Evolutionary conservation across 2,113 vertebrate genomes (phyloP), one percentile per base, ranked within the genome.

Genomic region (Grammomys dolichurus): DNA sequence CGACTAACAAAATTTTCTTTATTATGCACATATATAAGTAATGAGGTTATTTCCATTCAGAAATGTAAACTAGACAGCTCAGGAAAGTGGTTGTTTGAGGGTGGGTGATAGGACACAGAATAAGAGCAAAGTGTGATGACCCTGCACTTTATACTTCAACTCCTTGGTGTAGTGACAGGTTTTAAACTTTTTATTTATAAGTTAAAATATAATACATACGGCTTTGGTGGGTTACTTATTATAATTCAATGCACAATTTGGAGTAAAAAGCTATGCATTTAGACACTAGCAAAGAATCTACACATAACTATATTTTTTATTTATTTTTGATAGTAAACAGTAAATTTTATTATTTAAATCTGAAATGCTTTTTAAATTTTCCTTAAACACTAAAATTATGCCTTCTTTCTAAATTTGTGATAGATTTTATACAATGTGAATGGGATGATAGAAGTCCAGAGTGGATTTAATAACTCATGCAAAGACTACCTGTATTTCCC

Each of bases 341-440:
- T 24, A 81, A 51, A 67, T 20, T 89, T 87, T 33, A 84, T 87
- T 63, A 73, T 46, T 48, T 92, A 46, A 87, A 77, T 58, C 67
- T 76, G 46, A 80, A 80, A 89, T 76, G 33, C 54, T 75, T 97
- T 92, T 1, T 51, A 12, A 94, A 95, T 63, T 76, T 63, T 6
- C 9, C 78, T 82, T 90, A 87, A 82, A 87, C 19, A 82, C 2
- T 22, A 93, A 82, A 73, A 33, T 2, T 40, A 28, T 40, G 26
- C 86, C 33, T 46, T 36, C 28, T 86, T 69, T 33, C 63, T 48
- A 17, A 69, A 48, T 69, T 67, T 69, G 16, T 67, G 17, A 43
- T 31, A 93, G 78, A 58, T 88, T 72, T 84, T 84, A 9, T 10
- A 78, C 78, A 85, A 19, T 54, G 46, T 19, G 85, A 40, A 17